phyloP scores from a whole-genome alignment of 2,797 vertebrate genomes.

The Myripristis jacobus region DNA sequence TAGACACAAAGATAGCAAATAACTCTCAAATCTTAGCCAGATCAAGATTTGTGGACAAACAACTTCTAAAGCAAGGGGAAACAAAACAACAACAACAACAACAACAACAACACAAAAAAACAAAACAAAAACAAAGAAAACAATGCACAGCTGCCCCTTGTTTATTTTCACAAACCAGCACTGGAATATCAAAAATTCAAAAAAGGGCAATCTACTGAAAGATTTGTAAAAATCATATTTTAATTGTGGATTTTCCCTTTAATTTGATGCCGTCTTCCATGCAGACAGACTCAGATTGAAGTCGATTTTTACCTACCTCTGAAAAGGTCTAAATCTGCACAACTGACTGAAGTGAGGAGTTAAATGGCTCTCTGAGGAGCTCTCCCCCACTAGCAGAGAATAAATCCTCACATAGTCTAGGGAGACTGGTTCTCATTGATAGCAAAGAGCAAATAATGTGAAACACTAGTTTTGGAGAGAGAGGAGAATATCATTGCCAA shows the following conservation, averaged over 20 bases:
- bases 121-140: too few relatives aligned
- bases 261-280: slow-evolving; percentile 47
- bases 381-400: slow-evolving; percentile 34
- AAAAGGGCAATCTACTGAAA: too few relatives aligned
- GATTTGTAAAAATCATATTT: not conserved
- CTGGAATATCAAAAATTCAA: not conserved
- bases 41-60: too few relatives aligned
- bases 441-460: slow-evolving; percentile 45
- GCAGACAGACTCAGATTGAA: slow-evolving; percentile 39
- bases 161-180: slow-evolving; percentile 20
- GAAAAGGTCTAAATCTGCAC: slow-evolving; percentile 59
- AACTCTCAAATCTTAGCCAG: not conserved
- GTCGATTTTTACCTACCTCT: slow-evolving; percentile 49
- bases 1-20: not conserved
- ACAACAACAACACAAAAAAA: too few relatives aligned
- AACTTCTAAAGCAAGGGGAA: too few relatives aligned
- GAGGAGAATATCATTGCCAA: slow-evolving; percentile 15
- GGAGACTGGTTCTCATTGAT: slow-evolving; percentile 38
- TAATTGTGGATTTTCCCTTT: slow-evolving; percentile 4
- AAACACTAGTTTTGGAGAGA: slow-evolving; percentile 35
- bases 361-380: slow-evolving; percentile 59
- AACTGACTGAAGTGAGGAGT: slow-evolving; percentile 43
- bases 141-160: too few relatives aligned
- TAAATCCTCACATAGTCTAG: slow-evolving; percentile 53
- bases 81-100: too few relatives aligned